phyloP scores from a whole-genome alignment of 2,113 vertebrate genomes.

The Erythrocebus patas region DNA sequence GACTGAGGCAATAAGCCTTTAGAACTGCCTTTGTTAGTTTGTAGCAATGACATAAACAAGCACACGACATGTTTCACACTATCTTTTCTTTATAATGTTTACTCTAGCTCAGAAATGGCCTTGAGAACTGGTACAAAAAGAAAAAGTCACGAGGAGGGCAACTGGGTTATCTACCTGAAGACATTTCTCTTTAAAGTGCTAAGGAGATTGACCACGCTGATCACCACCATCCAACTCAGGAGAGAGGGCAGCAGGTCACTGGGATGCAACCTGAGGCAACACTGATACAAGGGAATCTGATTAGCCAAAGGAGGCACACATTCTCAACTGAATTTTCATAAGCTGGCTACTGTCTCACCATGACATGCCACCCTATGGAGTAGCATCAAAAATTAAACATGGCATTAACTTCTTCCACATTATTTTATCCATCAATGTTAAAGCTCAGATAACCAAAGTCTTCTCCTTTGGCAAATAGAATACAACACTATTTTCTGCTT shows the following conservation, averaged over 20 bases:
- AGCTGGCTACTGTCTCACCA: background rate
- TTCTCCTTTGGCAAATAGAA: rapidly evolving
- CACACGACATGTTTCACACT: rapidly evolving
- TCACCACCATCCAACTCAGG: no score
- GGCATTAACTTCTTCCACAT: background rate
- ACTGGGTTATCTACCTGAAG: background rate
- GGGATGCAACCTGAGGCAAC: background rate
- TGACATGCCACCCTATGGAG: background rate
- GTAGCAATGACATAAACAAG: background rate
- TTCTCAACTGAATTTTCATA: background rate
- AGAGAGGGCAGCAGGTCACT: background rate
- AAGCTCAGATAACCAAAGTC: background rate
- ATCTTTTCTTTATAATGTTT: background rate
- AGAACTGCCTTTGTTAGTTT: background rate
- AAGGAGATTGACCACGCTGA: background rate
- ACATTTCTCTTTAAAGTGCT: background rate
- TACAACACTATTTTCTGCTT: background rate
- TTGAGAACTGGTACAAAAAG: background rate
- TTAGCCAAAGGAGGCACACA: background rate
- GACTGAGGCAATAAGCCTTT: background rate
- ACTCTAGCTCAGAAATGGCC: background rate
- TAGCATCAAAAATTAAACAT: rapidly evolving
- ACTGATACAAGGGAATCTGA: background rate
- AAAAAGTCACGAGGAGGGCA: background rate
- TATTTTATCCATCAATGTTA: background rate